Conservation (phyloP, 2,888 invertebrate species). For the Protonemura montana region DNA sequence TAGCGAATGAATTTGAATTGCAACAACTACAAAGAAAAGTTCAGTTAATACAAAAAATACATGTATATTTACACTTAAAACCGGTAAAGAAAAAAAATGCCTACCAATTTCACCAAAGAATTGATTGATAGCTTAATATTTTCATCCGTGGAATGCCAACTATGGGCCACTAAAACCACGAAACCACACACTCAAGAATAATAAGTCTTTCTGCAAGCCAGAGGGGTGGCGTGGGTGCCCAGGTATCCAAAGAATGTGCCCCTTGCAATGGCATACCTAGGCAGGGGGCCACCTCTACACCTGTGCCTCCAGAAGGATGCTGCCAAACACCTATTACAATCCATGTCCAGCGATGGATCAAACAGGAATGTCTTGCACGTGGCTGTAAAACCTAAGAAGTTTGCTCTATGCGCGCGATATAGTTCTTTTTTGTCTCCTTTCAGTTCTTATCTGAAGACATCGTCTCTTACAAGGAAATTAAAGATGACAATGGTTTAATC, state of each 20-base stretch:
- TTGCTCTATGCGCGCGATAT: background rate
- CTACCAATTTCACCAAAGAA: background rate
- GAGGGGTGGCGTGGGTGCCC: background rate
- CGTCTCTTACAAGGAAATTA: background rate
- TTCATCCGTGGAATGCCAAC: background rate
- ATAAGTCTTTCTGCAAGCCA: background rate
- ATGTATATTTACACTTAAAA: background rate
- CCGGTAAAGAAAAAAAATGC: background rate
- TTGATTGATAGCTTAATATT: background rate
- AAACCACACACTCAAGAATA: background rate
- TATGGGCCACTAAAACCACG: background rate
- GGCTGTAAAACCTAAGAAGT: background rate
- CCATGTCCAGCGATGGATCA: constrained; percentile 8
- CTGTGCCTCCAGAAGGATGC: background rate
- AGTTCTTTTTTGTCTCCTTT: background rate
- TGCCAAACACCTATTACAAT: constrained; percentile 37
- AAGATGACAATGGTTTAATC: background rate
- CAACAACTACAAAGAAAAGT: too few species aligned
- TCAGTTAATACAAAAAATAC: too few species aligned
- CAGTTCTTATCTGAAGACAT: background rate
- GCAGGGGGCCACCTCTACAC: background rate
- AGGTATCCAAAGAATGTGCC: background rate
- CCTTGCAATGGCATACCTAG: background rate
- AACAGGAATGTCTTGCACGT: background rate
- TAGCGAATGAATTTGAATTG: too few species aligned